Evolutionary conservation across 2,888 invertebrate species (phyloP).

Genomic region (Esperia sulphurella): DNA sequence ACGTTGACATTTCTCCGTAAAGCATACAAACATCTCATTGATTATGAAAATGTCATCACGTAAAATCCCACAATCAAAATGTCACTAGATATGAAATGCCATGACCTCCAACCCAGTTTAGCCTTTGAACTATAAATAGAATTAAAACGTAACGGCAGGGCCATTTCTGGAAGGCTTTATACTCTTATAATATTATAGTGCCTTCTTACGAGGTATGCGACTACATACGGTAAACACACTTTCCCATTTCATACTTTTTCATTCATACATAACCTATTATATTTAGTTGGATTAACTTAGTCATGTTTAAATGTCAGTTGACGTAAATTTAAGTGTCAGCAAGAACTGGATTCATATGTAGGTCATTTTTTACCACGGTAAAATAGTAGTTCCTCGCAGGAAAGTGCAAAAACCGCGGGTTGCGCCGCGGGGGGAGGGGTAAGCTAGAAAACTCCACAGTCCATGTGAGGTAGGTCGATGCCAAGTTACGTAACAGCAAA

Average conservation of each 20-base stretch:
- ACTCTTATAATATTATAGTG: not conserved
- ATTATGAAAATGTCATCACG: slow-evolving; percentile 4
- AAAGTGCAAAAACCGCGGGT: too few species aligned
- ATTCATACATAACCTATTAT: too few species aligned
- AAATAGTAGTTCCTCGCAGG: too few species aligned
- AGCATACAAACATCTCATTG: not conserved
- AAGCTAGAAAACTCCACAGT: slow-evolving; percentile 1
- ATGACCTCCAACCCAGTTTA: slow-evolving; percentile 1
- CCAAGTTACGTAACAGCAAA: slow-evolving; percentile 12
- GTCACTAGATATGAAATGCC: not conserved
- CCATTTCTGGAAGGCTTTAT: not conserved
- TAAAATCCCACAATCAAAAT: slow-evolving; percentile 1
- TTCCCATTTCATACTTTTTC: too few species aligned
- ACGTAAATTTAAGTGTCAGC: too few species aligned
- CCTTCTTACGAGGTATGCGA: too few species aligned
- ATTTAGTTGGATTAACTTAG: too few species aligned
- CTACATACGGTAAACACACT: too few species aligned
- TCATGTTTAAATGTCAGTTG: too few species aligned
- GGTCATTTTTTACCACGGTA: too few species aligned
- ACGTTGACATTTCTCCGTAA: not conserved
- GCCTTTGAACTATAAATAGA: slow-evolving; percentile 6
- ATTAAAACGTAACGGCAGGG: not conserved
- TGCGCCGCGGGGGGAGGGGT: not conserved
- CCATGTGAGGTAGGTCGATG: slow-evolving; percentile 13
- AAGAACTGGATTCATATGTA: too few species aligned